phyloP scores from a whole-genome alignment of 2,113 vertebrate genomes.

The Campylorhamphus procurvoides region DNA sequence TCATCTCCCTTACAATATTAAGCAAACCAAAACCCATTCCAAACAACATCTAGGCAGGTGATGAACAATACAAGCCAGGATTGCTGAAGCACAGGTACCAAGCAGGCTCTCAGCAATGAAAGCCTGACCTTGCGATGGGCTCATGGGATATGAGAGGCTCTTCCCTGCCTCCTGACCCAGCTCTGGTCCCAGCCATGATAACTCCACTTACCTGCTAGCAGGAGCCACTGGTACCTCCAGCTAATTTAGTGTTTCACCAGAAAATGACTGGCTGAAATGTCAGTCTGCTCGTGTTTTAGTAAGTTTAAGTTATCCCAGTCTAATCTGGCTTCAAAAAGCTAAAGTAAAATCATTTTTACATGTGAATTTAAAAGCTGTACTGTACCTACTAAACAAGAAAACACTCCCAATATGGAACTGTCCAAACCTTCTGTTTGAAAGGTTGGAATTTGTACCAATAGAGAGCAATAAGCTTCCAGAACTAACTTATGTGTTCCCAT shows the following conservation, averaged over 20 bases:
- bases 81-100: not conserved
- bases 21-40: not conserved
- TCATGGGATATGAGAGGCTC: not conserved
- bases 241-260: not conserved
- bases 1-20: not conserved
- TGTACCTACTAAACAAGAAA: not conserved
- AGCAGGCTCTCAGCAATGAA: not conserved
- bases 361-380: not conserved
- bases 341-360: not conserved
- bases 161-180: not conserved
- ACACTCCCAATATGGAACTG: rapidly evolving
- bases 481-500: not conserved
- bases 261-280: not conserved
- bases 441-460: not conserved
- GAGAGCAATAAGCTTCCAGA: not conserved
- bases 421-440: not conserved
- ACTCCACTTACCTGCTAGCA: not conserved
- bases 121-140: not conserved
- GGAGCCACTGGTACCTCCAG: not conserved
- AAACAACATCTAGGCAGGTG: not conserved
- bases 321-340: not conserved
- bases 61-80: not conserved
- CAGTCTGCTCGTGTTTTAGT: not conserved
- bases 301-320: not conserved
- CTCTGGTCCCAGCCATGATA: not conserved